phyloP scores from a whole-genome alignment of 2,113 vertebrate species.

The Antennarius striatus region DNA sequence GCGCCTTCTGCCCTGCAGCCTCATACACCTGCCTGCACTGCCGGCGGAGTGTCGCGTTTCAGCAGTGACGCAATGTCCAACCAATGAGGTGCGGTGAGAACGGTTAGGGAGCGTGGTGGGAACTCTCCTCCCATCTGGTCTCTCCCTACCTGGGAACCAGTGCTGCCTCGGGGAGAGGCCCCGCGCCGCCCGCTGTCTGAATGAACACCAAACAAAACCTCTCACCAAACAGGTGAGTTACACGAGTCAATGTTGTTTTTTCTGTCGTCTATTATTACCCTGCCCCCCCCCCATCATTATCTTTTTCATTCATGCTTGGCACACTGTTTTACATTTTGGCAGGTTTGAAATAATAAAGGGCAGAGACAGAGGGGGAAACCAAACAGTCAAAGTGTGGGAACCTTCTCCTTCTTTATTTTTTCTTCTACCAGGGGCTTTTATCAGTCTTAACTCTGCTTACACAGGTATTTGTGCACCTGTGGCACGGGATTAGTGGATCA shows the following conservation, averaged over 20 bases:
- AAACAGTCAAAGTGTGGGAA: constrained; percentile 82
- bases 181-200: constrained; percentile 63
- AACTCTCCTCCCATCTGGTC: constrained; percentile 84
- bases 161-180: constrained; percentile 75
- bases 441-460: constrained; percentile 77
- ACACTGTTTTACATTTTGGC: constrained; percentile 72
- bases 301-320: constrained; percentile 70
- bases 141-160: constrained; percentile 78
- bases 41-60: constrained; percentile 66
- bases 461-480: constrained; percentile 80
- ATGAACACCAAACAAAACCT: constrained; percentile 80
- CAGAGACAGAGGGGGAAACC: constrained; percentile 63
- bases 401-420: constrained; percentile 69
- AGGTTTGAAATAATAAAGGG: constrained; percentile 63
- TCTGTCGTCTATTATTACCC: constrained; percentile 47
- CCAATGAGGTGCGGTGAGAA: constrained; percentile 82
- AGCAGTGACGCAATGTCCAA: constrained; percentile 69
- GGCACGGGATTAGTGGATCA: constrained; percentile 65
- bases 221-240: constrained; percentile 79
- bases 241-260: constrained; percentile 79
- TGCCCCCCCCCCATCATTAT: constrained; percentile 36
- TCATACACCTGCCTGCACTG: constrained; percentile 62
- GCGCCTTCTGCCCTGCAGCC: constrained; percentile 43
- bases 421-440: constrained; percentile 74
- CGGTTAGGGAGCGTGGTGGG: constrained; percentile 82